These are phyloP conservation scores for Brachirus orientalis DNA, from an alignment of 2,113 vertebrate genomes.

Conservation along the genomic window DNA sequence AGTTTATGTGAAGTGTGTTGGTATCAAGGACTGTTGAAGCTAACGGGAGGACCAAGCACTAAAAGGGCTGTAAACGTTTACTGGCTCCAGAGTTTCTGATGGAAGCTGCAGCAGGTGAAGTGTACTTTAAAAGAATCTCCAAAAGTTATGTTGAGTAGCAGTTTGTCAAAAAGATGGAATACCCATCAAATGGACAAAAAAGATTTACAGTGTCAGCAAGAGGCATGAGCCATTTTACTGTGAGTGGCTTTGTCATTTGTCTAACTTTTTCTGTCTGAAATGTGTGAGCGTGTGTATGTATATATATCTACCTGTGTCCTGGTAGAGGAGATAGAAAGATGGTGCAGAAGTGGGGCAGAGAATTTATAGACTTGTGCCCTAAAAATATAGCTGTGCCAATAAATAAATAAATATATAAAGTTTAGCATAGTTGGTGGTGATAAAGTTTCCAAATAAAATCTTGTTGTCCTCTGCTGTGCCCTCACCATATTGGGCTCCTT, in stretches of 20 bases:
- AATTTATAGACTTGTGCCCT: conserved; percentile 13
- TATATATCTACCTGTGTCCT: background rate
- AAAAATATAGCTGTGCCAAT: conserved; percentile 13
- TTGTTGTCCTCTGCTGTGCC: conserved; percentile 5
- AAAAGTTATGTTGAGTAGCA: conserved; percentile 46
- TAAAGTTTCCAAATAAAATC: conserved; percentile 10
- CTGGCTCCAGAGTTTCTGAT: conserved; percentile 47
- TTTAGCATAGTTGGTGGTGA: conserved; percentile 2
- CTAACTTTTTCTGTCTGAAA: conserved; percentile 13
- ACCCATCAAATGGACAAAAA: too few relatives aligned
- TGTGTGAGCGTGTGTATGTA: background rate
- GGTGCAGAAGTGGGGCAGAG: too few relatives aligned
- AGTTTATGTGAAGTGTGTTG: conserved; percentile 44
- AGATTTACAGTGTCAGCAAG: conserved; percentile 58
- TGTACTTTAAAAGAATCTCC: conserved; percentile 44
- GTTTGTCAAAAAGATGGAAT: conserved; percentile 65
- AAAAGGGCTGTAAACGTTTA: conserved; percentile 57
- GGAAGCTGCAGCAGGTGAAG: conserved; percentile 56
- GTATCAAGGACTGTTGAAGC: conserved; percentile 38
- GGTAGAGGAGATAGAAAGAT: conserved; percentile 18
- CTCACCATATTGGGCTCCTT: conserved; percentile 17
- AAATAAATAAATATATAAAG: too few relatives aligned
- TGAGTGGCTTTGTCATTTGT: conserved; percentile 42
- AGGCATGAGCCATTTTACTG: conserved; percentile 39
- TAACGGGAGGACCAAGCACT: conserved; percentile 24